Base-by-base conservation (phyloP, 2,113 vertebrate genomes). In the Leptobrachium leishanense region DNA sequence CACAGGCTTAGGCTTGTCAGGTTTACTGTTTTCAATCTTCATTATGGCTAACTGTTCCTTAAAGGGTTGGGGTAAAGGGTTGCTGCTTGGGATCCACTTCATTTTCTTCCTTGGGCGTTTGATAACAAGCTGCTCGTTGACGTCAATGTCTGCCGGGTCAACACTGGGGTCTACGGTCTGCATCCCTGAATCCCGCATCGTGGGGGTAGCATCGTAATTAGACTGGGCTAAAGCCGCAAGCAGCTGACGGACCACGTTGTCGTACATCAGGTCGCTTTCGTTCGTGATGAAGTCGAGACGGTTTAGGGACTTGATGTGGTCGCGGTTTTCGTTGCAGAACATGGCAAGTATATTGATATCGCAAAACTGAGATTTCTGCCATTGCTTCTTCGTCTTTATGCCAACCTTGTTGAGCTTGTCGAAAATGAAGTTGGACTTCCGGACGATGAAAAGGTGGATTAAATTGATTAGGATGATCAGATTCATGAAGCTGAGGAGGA, bases 271-370 rank as follows among this genome's bases (percentile, higher is more conserved):
- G 87, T 99, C 98, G 0, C 98, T 99, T 86, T 99, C 98, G 1
- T 99, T 99, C 54, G 98, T 99, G 83, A 99, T 99, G 80, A 99
- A 99, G 90, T 99, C 98, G 87, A 99, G 91, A 10, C 98, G 93
- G 88, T 99, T 99, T 74, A 99, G 88, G 0, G 97, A 99, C 89
- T 99, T 99, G 88, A 99, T 99, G 87, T 99, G 98, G 91, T 99
- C 98, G 11, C 98, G 92, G 86, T 99, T 99, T 90, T 99, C 98
- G 15, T 99, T 95, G 86, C 98, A 99, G 88, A 99, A 99, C 98
- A 99, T 96, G 54, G 98, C 98, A 85, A 99, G 90, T 87, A 99
- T 99, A 89, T 99, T 99, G 84, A 99, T 99, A 86, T 99, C 98
- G 2, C 98, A 99, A 90, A 99, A 99, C 89, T 96, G 98, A 0